These are phyloP conservation scores for Latheticus oryzae DNA, from an alignment of 2,888 invertebrate genomes.

Conservation along the genomic window DNA sequence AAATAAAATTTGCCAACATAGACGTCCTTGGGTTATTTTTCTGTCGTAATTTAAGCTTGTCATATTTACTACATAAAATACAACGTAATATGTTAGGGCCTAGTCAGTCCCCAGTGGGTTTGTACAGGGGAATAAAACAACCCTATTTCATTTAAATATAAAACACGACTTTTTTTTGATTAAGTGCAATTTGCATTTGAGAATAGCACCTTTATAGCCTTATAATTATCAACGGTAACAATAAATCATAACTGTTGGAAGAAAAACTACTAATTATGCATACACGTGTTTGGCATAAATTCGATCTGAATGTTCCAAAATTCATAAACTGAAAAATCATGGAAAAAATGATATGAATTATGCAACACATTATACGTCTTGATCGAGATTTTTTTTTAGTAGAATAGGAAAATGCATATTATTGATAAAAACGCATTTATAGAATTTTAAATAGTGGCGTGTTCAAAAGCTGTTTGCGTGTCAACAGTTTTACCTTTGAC, in stretches of 20 bases:
- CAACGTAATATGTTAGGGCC: conserved; percentile 16
- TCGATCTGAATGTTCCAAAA: neutral
- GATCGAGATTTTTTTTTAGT: neutral
- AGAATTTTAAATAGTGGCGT: conserved; percentile 31
- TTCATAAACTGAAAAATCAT: neutral
- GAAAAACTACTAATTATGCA: no score
- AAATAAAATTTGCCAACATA: conserved; percentile 12
- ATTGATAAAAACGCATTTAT: conserved; percentile 13
- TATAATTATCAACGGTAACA: no score
- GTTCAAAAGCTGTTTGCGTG: conserved; percentile 30
- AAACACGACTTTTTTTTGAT: no score
- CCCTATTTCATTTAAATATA: no score
- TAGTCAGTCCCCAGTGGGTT: no score
- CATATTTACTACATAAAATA: conserved; percentile 18
- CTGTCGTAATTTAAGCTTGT: conserved; percentile 23
- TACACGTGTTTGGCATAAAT: neutral
- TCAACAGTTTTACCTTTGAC: conserved; percentile 2
- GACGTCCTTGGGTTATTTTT: conserved; percentile 27
- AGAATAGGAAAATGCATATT: conserved; percentile 13
- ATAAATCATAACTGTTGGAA: no score
- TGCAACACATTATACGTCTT: conserved; percentile 33
- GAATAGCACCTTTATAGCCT: no score
- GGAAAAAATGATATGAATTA: conserved; percentile 17
- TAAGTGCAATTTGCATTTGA: no score
- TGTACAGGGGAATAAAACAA: no score